Evolutionary conservation across 2,113 vertebrate species (phyloP).

Genomic region (Myrmecophaga tridactyla): DNA sequence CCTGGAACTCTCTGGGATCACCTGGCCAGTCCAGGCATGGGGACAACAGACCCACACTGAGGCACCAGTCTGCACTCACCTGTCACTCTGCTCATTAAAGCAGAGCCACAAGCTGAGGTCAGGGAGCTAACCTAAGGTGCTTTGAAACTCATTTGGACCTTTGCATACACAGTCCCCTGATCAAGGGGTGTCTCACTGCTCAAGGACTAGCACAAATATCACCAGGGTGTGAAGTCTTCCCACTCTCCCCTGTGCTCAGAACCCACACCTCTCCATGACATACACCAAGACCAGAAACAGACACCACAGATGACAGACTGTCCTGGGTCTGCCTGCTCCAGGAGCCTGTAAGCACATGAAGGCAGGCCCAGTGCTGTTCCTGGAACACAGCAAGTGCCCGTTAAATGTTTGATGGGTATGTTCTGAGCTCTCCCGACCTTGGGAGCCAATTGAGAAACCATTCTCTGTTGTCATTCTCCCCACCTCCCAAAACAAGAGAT

Average conservation of each 20-base stretch:
- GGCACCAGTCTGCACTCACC: no score
- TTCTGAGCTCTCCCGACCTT: neutral
- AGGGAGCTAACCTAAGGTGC: neutral
- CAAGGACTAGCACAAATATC: neutral
- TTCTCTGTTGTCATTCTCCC: neutral
- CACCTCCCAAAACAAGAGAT: neutral
- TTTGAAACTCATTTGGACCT: neutral
- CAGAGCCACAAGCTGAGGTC: neutral
- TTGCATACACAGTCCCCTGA: neutral
- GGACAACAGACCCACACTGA: neutral
- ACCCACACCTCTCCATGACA: neutral
- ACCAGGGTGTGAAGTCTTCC: neutral
- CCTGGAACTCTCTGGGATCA: neutral
- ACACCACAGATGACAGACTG: neutral
- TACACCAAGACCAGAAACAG: constrained; percentile 8
- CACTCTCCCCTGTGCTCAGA: neutral
- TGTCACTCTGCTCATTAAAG: neutral
- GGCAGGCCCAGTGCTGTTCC: neutral
- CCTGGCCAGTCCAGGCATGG: neutral
- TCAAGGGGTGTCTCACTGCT: neutral
- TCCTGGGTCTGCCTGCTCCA: neutral
- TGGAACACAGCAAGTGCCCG: neutral
- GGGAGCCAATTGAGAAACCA: neutral
- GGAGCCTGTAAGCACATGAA: neutral
- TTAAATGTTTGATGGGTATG: neutral